phyloP scores from a whole-genome alignment of 2,888 invertebrate species.

The Bibio marci region DNA sequence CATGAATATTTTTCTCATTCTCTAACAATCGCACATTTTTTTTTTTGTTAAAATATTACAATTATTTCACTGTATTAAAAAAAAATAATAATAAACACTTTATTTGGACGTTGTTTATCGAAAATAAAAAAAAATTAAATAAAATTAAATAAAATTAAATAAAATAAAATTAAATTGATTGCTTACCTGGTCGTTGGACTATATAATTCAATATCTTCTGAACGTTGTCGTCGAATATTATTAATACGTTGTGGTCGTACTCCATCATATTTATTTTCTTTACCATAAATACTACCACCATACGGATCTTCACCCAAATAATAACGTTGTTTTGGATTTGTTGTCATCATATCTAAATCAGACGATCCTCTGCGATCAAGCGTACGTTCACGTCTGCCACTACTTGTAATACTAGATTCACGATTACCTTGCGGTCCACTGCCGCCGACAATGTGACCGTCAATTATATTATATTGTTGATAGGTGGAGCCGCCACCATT shows the following conservation, averaged over 20 bases:
- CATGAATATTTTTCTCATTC: too few species aligned
- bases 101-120: not conserved
- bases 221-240: constrained; percentile 12
- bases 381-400: constrained; percentile 13
- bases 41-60: too few species aligned
- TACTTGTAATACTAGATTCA: constrained; percentile 16
- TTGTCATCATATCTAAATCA: constrained; percentile 18
- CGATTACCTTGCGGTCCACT: constrained; percentile 15
- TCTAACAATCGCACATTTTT: too few species aligned
- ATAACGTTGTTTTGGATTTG: constrained; percentile 54
- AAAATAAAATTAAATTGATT: not conserved
- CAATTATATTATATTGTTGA: constrained; percentile 31
- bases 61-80: too few species aligned
- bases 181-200: constrained; percentile 4
- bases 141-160: not conserved
- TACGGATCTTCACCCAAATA: constrained; percentile 79
- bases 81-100: too few species aligned
- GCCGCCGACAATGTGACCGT: constrained; percentile 20
- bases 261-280: constrained; percentile 68
- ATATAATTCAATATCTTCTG: constrained; percentile 15
- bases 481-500: constrained; percentile 22
- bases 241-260: constrained; percentile 33
- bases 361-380: constrained; percentile 14
- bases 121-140: not conserved
- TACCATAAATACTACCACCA: constrained; percentile 64